phyloP scores from a whole-genome alignment of 2,113 vertebrate genomes.

The Uropsilus gracilis region DNA sequence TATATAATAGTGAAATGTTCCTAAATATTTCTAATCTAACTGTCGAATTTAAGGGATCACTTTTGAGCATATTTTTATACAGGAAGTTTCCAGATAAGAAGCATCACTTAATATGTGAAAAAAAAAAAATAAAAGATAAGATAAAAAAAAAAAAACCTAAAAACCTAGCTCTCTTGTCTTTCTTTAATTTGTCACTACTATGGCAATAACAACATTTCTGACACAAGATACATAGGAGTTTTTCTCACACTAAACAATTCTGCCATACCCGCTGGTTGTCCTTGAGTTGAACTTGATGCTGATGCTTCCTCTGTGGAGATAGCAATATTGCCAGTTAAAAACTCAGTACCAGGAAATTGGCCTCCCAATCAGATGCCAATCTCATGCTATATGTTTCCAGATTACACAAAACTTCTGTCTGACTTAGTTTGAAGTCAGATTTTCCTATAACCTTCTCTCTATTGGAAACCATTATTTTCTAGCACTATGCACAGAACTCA shows the following conservation, averaged over 20 bases:
- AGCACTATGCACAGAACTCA: not conserved
- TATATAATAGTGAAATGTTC: not conserved
- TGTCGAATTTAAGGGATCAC: not conserved
- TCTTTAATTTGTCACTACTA: not conserved
- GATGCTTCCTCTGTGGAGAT: not conserved
- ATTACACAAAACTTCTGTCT: not conserved
- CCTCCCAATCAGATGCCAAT: not conserved
- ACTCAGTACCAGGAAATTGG: not conserved
- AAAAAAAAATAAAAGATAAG: too few species aligned
- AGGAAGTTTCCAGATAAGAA: not conserved
- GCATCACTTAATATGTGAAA: not conserved
- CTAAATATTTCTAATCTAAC: not conserved
- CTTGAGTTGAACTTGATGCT: not conserved
- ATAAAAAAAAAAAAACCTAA: too few species aligned
- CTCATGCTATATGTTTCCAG: not conserved
- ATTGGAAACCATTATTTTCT: not conserved
- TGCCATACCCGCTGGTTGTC: not conserved
- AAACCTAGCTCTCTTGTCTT: not conserved
- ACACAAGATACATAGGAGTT: not conserved
- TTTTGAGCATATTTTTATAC: not conserved
- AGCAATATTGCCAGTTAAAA: not conserved
- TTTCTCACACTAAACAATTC: not conserved
- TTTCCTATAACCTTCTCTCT: not conserved
- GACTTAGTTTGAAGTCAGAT: not conserved
- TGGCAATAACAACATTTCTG: not conserved